A percentile compares a stretch with the other conserved stretches of the same genome.
Evolutionary conservation across 2,888 invertebrate species (phyloP).

Genomic region (Helleia helle): DNA sequence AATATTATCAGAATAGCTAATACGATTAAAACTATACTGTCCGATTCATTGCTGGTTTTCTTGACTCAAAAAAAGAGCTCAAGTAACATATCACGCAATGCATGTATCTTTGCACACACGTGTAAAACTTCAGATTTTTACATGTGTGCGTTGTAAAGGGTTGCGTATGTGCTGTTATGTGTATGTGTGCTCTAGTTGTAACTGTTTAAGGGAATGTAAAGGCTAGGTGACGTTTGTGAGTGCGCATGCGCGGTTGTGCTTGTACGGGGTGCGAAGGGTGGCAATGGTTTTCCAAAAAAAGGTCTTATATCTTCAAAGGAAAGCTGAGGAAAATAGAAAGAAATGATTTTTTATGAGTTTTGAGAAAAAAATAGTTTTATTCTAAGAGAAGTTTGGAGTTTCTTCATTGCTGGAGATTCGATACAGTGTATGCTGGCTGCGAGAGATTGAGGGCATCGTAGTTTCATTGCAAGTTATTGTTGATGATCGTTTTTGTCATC

Average conservation of each 20-base stretch:
- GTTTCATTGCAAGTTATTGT: too few species aligned
- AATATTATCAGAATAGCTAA: constrained; percentile 29
- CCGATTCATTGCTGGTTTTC: constrained; percentile 15
- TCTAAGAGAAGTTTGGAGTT: too few species aligned
- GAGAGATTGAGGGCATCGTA: too few species aligned
- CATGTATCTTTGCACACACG: background rate
- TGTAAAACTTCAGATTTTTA: constrained; percentile 1
- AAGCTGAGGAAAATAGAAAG: too few species aligned
- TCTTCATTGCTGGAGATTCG: too few species aligned
- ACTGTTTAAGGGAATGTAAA: constrained; percentile 22
- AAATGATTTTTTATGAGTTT: too few species aligned
- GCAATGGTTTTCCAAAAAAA: too few species aligned
- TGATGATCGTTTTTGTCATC: too few species aligned
- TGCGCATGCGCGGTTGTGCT: constrained; percentile 51
- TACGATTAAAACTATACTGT: constrained; percentile 36
- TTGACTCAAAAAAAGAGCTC: background rate
- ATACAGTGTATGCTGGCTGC: too few species aligned
- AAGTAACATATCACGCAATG: background rate
- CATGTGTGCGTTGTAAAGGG: constrained; percentile 6
- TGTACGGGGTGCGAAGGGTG: constrained; percentile 46
- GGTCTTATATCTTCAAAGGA: too few species aligned
- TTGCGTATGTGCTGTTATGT: constrained; percentile 17
- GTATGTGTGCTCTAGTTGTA: constrained; percentile 37
- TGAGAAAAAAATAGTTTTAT: too few species aligned
- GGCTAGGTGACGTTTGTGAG: constrained; percentile 39